These are phyloP conservation scores for Drosophila lacertosa DNA, from an alignment of 1,140 invertebrate genomes.

Conservation along the genomic window DNA sequence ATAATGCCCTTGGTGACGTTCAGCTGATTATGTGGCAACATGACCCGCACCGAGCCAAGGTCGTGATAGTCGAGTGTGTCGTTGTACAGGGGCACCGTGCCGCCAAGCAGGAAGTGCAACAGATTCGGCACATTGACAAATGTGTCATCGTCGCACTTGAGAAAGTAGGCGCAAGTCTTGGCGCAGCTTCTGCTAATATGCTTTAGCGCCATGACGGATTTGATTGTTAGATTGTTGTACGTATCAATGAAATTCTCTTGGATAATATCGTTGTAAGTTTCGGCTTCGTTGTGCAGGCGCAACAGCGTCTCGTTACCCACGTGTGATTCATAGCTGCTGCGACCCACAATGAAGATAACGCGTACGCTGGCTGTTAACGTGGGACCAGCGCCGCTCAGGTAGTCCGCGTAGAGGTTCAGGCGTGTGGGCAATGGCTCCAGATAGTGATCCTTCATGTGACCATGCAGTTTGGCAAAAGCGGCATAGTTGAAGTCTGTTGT, in stretches of 20 bases:
- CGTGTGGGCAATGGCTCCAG: slow-evolving; percentile 48
- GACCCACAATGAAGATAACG: slow-evolving; percentile 72
- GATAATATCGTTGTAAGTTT: slow-evolving; percentile 90
- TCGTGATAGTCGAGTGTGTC: slow-evolving; percentile 76
- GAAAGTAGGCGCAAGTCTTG: slow-evolving; percentile 87
- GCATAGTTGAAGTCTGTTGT: slow-evolving; percentile 85
- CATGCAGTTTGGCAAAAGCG: slow-evolving; percentile 77
- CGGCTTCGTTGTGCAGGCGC: slow-evolving; percentile 62
- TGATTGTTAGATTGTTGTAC: slow-evolving; percentile 96
- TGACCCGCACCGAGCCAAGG: slow-evolving; percentile 44
- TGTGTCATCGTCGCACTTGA: slow-evolving; percentile 94
- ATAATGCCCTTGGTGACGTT: slow-evolving; percentile 85
- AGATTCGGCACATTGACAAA: slow-evolving; percentile 90
- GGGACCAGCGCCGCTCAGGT: slow-evolving; percentile 37
- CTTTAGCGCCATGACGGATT: slow-evolving; percentile 93
- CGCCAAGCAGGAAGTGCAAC: slow-evolving; percentile 84
- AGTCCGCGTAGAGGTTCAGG: slow-evolving; percentile 51
- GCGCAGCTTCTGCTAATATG: slow-evolving; percentile 89
- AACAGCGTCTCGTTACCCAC: slow-evolving; percentile 66
- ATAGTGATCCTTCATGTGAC: slow-evolving; percentile 61
- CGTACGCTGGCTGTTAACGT: slow-evolving; percentile 45
- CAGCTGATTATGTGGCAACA: slow-evolving; percentile 59
- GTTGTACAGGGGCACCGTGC: slow-evolving; percentile 82
- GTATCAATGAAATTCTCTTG: slow-evolving; percentile 95
- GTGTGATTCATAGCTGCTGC: slow-evolving; percentile 46